Percentiles rank a stretch among this genome's conserved stretches.
These are phyloP conservation scores for Drosophila truncata DNA, from an alignment of 1,140 invertebrate species.

Conservation along the genomic window DNA sequence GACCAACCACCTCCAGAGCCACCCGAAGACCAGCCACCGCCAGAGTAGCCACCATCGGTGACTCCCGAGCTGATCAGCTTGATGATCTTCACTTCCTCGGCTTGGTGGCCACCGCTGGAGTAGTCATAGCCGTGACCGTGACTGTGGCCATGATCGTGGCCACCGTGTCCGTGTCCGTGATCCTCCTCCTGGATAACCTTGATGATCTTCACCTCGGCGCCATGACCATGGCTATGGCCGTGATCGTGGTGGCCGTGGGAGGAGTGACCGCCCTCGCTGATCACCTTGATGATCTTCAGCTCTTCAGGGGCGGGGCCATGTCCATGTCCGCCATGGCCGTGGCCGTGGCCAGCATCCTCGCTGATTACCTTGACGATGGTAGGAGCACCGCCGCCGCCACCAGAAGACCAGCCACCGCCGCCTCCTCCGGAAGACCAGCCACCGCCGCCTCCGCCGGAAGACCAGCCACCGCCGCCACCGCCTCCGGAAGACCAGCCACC, in stretches of 20 bases:
- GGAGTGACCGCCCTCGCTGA: constrained; percentile 42
- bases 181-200: constrained; percentile 62
- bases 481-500: constrained; percentile 4
- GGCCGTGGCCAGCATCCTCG: constrained; percentile 45
- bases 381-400: constrained; percentile 31
- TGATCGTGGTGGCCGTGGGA: constrained; percentile 31
- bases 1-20: constrained; percentile 45
- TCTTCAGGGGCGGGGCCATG: constrained; percentile 40
- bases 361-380: constrained; percentile 66
- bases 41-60: constrained; percentile 37
- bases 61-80: constrained; percentile 44
- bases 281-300: constrained; percentile 65
- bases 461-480: constrained; percentile 36
- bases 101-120: constrained; percentile 23
- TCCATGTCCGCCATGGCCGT: constrained; percentile 34
- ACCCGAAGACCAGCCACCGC: constrained; percentile 38
- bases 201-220: constrained; percentile 56
- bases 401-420: constrained; percentile 45
- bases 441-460: constrained; percentile 27
- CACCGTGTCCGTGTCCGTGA: constrained; percentile 14
- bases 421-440: constrained; percentile 29
- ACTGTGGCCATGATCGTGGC: constrained; percentile 8
- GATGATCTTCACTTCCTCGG: constrained; percentile 51
- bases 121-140: constrained; percentile 22
- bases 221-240: constrained; percentile 34